Evolutionary conservation across 2,888 invertebrate species (phyloP).

Genomic region (Drosophila rubida): DNA sequence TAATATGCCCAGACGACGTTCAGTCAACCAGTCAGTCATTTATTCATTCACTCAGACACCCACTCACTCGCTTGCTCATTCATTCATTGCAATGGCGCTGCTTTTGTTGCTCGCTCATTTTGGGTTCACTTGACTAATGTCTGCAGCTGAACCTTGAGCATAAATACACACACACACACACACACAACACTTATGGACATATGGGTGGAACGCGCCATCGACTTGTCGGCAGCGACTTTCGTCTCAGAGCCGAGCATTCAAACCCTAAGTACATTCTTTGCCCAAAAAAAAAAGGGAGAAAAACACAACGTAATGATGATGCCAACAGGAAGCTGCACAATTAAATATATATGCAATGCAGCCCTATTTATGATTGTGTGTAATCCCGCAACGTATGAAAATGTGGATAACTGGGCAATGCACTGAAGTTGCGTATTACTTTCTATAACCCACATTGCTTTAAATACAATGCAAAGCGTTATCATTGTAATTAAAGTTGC

Average conservation of each 20-base stretch:
- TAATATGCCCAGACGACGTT: constrained; percentile 22
- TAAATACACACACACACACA: constrained; percentile 25
- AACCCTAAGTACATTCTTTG: constrained; percentile 44
- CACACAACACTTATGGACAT: constrained; percentile 22
- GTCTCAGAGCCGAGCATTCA: constrained; percentile 33
- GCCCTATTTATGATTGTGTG: not conserved
- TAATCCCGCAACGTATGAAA: no score
- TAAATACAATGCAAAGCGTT: no score
- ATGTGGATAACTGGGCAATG: not conserved
- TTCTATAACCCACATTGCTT: no score
- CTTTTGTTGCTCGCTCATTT: constrained; percentile 75
- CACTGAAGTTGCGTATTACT: no score
- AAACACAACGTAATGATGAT: constrained; percentile 21
- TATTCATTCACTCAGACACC: constrained; percentile 43
- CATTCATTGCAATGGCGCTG: constrained; percentile 57
- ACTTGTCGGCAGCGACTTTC: constrained; percentile 47
- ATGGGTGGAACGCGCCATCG: constrained; percentile 49
- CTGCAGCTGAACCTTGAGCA: constrained; percentile 66
- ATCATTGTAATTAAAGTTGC: no score
- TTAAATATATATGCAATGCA: constrained; percentile 1
- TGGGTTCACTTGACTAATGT: constrained; percentile 72
- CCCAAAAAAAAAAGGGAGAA: constrained; percentile 16
- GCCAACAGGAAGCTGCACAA: constrained; percentile 11
- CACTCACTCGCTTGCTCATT: constrained; percentile 42
- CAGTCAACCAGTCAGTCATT: constrained; percentile 55